phyloP scores from a whole-genome alignment of 2,113 vertebrate species.

The Acanthochromis polyacanthus region DNA sequence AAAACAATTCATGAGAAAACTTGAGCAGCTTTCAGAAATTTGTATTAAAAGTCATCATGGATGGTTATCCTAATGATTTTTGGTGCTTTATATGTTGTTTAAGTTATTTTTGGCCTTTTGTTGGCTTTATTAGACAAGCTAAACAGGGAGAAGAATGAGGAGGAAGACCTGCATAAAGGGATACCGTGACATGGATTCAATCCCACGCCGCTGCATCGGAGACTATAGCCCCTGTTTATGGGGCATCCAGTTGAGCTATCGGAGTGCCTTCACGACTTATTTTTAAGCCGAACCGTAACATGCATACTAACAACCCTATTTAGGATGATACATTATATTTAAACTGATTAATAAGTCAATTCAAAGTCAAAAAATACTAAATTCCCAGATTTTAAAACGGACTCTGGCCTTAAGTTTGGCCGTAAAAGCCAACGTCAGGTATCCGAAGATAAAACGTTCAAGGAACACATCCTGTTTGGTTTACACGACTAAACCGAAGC shows the following conservation, averaged over 20 bases:
- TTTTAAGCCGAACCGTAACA: conserved; percentile 29
- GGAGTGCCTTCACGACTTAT: not conserved
- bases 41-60: not conserved
- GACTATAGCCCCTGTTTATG: no score
- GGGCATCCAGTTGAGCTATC: no score
- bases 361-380: not conserved
- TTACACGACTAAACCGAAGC: not conserved
- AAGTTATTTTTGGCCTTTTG: no score
- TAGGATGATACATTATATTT: not conserved
- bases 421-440: conserved; percentile 4
- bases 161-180: no score
- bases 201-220: no score
- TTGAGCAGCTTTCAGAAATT: not conserved
- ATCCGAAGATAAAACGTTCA: conserved; percentile 9
- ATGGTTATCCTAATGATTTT: not conserved
- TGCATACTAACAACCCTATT: fast-evolving
- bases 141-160: no score
- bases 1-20: fast-evolving
- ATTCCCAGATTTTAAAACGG: not conserved
- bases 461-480: not conserved
- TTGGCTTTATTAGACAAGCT: no score
- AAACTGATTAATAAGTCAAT: fast-evolving
- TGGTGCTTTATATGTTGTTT: no score
- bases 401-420: conserved; percentile 5
- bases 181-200: no score